Evolutionary conservation across 2,113 vertebrate species (phyloP), one percentile per base, ranked within the genome.

Genomic region (Neodon shergylaensis): DNA sequence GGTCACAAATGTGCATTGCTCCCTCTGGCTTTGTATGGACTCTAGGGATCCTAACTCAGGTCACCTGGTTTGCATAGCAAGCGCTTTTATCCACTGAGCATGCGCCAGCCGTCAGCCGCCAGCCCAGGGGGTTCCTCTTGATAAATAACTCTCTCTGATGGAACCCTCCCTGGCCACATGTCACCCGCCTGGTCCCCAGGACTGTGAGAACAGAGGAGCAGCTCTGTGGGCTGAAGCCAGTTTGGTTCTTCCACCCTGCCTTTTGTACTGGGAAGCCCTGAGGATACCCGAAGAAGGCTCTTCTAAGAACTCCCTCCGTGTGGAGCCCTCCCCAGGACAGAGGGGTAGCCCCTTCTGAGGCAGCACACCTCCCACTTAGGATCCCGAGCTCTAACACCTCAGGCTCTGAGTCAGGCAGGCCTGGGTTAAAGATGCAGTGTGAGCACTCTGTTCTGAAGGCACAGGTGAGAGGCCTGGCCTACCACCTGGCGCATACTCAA

Each of bases 121-220:
- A 54, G 26, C 21, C 87, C 42, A 10, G 73, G 58, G 52, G 39
- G 85, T 76, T 39, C 65, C 88, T 79, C 82, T 78, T 52, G 52
- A 49, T 52, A 74, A 90, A 93, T 58, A 91, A 63, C 54, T 26
- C 39, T 66, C 63, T 79, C 88, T 44, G 72, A 84, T 1, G 10
- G 39, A 90, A 28, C 52, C 88, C 84, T 85, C 58, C 42, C 84
- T 68, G 81, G 70, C 52, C 24, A 63, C 61, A 44, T n/a, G 68
- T 54, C 7, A 3, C n/a, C 61, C 22, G 85, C 82, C 42, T 70
- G 77, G 36, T 42, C 87, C 10, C 26, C 2, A 0, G 11, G 65
- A 77, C 76, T 63, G 13, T n/a, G 36, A 39, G 77, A 88, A 96
- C 76, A 97, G 84, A 94, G 36, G 58, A 65, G 26, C 63, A 66